phyloP scores from a whole-genome alignment of 2,797 vertebrate genomes.

The Galaxias olidus region DNA sequence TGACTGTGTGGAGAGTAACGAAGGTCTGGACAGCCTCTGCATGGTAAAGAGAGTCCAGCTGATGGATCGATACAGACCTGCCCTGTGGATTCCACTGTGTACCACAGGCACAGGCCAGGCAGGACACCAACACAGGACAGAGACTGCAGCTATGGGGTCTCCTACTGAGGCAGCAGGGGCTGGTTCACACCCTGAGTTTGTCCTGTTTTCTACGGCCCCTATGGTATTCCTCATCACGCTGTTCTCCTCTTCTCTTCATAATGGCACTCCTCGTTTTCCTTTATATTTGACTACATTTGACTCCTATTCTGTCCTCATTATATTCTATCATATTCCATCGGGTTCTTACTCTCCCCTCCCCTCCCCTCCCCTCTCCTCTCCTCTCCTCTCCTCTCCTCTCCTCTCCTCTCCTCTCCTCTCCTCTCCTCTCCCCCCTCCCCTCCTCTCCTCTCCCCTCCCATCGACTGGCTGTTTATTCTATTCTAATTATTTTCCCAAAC shows the following conservation, averaged over 20 bases:
- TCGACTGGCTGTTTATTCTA: slow-evolving; percentile 66
- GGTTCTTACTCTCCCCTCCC: too few relatives aligned
- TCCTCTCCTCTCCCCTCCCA: slow-evolving; percentile 33
- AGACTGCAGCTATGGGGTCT: too few relatives aligned
- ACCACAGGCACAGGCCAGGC: too few relatives aligned
- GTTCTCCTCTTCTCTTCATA: too few relatives aligned
- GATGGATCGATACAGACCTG: too few relatives aligned
- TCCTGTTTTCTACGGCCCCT: too few relatives aligned
- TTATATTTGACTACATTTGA: not conserved
- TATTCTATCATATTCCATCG: slow-evolving; percentile 12
- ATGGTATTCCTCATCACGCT: too few relatives aligned
- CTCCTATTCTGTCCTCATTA: slow-evolving; percentile 1
- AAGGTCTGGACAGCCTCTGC: not conserved
- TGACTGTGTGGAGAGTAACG: not conserved
- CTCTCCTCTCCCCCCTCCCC: slow-evolving; percentile 12
- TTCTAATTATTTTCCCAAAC: slow-evolving; percentile 67
- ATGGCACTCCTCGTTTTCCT: too few relatives aligned
- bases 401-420: slow-evolving; percentile 9
- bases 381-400: slow-evolving; percentile 3
- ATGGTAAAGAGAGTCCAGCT: not conserved
- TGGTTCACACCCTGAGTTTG: too few relatives aligned
- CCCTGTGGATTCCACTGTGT: too few relatives aligned
- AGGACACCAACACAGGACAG: too few relatives aligned
- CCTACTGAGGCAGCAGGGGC: too few relatives aligned
- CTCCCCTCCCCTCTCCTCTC: slow-evolving; percentile 13